Evolutionary conservation across 2,797 vertebrate species (phyloP).

Genomic region (Cyprinella venusta): DNA sequence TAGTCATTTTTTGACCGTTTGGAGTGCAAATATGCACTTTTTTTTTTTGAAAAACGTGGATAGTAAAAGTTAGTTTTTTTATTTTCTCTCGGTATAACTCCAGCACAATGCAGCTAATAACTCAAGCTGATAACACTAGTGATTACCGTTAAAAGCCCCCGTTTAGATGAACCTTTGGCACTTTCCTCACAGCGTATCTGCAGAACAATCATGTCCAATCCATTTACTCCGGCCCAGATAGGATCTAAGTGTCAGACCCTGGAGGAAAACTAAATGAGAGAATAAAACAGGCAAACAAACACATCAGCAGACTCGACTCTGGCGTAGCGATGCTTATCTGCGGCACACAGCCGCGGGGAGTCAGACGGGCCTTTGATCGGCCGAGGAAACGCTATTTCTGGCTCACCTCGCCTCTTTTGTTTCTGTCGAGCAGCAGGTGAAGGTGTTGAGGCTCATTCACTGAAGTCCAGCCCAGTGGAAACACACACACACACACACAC

Average conservation of each 20-base stretch:
- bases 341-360: conserved; percentile 34
- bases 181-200: background rate
- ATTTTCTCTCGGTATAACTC: background rate
- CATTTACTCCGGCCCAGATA: background rate
- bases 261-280: background rate
- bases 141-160: background rate
- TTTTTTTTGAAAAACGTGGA: background rate
- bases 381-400: conserved; percentile 60
- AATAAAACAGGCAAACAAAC: background rate
- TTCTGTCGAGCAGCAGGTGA: conserved; percentile 59
- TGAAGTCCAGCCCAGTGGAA: conserved; percentile 46
- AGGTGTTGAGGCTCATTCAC: conserved; percentile 45
- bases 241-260: background rate
- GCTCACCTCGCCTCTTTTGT: conserved; percentile 52
- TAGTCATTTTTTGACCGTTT: no score
- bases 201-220: background rate
- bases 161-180: background rate
- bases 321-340: conserved; percentile 52
- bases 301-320: background rate
- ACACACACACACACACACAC: conserved; percentile 24
- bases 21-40: background rate
- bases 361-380: conserved; percentile 53
- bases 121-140: no score
- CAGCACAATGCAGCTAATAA: background rate
- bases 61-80: background rate